A percentile compares a stretch with the other conserved stretches of the same genome.
Evolutionary conservation across 2,888 invertebrate species (phyloP).

Genomic region (Germaria angustata): DNA sequence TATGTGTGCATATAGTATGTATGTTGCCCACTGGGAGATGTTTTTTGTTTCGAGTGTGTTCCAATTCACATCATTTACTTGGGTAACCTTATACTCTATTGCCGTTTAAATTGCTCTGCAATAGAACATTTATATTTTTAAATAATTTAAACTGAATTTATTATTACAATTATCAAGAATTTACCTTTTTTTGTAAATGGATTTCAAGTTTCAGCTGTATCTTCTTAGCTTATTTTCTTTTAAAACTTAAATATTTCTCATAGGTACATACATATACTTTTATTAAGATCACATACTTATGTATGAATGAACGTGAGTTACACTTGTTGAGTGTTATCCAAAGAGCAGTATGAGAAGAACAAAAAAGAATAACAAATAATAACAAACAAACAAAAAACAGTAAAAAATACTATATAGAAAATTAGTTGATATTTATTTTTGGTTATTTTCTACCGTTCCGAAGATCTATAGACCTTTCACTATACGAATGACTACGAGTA

Average conservation of each 20-base stretch:
- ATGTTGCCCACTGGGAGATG: conserved; percentile 32
- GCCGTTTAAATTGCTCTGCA: conserved; percentile 15
- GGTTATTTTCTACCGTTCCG: conserved; percentile 43
- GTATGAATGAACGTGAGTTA: conserved; percentile 4
- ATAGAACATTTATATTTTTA: conserved; percentile 1
- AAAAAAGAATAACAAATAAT: conserved; percentile 39
- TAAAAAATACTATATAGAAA: conserved; percentile 35
- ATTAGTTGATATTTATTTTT: conserved; percentile 40
- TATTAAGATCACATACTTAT: conserved; percentile 1
- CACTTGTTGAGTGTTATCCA: conserved; percentile 44
- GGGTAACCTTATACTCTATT: conserved; percentile 51
- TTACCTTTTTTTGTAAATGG: conserved; percentile 13
- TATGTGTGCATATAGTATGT: background rate
- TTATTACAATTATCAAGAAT: background rate
- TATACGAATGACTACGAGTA: conserved; percentile 32
- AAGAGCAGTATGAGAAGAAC: conserved; percentile 52
- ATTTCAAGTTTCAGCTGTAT: background rate
- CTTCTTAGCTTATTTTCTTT: background rate
- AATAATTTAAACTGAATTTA: background rate
- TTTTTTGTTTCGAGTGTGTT: conserved; percentile 38
- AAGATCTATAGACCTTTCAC: conserved; percentile 60
- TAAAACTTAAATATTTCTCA: background rate
- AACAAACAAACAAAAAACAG: conserved; percentile 24
- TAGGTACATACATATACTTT: background rate
- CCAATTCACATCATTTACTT: conserved; percentile 55